Evolutionary conservation across 37 sponge, comb jelly and placozoan genomes (phyloP).

Genomic region (Beroe ovata): DNA sequence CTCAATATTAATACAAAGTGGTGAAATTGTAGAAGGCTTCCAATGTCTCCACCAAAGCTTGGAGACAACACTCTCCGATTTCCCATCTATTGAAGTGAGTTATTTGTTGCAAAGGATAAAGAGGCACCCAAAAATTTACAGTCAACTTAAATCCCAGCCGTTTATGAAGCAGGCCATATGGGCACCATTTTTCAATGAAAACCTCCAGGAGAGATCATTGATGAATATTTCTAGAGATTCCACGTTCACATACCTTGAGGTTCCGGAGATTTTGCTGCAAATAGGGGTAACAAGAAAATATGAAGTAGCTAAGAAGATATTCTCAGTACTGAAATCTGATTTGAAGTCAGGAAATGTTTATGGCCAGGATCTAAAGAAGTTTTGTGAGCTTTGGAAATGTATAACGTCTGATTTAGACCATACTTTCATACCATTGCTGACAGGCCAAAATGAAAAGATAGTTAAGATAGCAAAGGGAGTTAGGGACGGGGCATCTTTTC

Average conservation of each 20-base stretch:
- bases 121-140: neutral
- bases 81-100: neutral
- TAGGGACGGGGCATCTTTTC: neutral
- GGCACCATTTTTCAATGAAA: conserved; percentile 24
- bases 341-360: neutral
- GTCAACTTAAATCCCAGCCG: neutral
- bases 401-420: neutral
- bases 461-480: neutral
- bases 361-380: conserved; percentile 14
- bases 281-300: conserved; percentile 33
- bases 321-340: neutral
- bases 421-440: neutral
- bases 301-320: neutral
- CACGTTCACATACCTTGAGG: conserved; percentile 5
- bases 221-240: neutral
- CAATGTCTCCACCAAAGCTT: neutral
- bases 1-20: neutral
- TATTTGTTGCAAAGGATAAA: neutral
- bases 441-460: neutral
- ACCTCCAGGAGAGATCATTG: neutral
- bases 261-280: neutral
- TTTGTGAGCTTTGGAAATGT: conserved; percentile 20
- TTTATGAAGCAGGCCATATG: conserved; percentile 34
- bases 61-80: neutral
- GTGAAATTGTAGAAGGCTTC: neutral